These are phyloP conservation scores for Lophura nycthemera DNA, from an alignment of 2,113 vertebrate species.

Conservation along the genomic window DNA sequence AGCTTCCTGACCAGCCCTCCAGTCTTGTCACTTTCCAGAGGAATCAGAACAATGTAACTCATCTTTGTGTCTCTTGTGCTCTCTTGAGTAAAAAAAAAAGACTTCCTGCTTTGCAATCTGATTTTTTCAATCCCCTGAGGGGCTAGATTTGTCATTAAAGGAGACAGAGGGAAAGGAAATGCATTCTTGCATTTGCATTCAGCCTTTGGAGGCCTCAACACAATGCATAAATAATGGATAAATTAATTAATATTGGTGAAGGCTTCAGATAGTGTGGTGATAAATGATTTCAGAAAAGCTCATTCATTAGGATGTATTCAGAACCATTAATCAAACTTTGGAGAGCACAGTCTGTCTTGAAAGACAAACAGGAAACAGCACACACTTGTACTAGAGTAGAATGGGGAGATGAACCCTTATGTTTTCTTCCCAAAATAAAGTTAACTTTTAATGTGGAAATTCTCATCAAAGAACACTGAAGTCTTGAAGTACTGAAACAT, in stretches of 20 bases:
- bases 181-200: conserved; percentile 10
- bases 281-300: conserved; percentile 26
- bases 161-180: neutral
- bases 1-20: neutral
- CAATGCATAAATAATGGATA: conserved; percentile 36
- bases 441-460: neutral
- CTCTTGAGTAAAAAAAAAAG: neutral
- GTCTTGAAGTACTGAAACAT: neutral
- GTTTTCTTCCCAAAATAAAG: neutral
- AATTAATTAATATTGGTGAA: conserved; percentile 19
- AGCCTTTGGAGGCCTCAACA: neutral
- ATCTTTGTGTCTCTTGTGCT: neutral
- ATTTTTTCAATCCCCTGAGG: neutral
- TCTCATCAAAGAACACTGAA: neutral
- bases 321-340: neutral
- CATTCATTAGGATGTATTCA: neutral
- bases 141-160: neutral
- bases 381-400: neutral
- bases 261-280: neutral
- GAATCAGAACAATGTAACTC: neutral
- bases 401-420: fast-evolving
- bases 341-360: neutral
- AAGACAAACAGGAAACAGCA: neutral
- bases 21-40: neutral
- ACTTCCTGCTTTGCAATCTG: neutral